Percentiles rank a stretch among this genome's conserved stretches.
Evolutionary conservation across 2,797 vertebrate species (phyloP).

Genomic region (Galaxias olidus): DNA sequence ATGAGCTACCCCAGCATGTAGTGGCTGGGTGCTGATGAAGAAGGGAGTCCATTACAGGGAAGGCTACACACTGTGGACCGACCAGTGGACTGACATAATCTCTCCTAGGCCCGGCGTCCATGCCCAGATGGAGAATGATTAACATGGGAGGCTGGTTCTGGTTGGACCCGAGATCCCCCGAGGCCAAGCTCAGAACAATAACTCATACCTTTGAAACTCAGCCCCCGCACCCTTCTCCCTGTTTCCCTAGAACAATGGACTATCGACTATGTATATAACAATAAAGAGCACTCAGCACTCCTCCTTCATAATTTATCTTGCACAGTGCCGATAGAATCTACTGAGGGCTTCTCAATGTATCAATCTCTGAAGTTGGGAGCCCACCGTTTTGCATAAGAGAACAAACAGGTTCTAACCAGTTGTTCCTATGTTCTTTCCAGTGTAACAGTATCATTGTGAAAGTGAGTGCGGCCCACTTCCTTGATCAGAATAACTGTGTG

Average conservation of each 20-base stretch:
- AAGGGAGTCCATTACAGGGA: background rate
- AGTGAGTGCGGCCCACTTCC: too few species aligned
- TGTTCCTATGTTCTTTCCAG: too few species aligned
- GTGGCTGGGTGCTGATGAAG: too few species aligned
- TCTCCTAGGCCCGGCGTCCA: conserved; percentile 38
- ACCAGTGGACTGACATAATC: conserved; percentile 37
- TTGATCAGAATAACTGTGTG: too few species aligned
- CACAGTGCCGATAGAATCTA: too few species aligned
- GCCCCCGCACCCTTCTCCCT: background rate
- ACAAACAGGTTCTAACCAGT: too few species aligned
- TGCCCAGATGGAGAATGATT: conserved; percentile 44
- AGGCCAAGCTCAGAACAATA: background rate
- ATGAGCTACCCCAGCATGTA: too few species aligned
- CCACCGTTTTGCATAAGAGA: too few species aligned
- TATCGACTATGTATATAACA: background rate
- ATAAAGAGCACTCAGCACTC: too few species aligned
- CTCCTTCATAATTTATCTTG: too few species aligned
- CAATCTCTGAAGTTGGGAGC: background rate
- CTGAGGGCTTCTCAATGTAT: background rate
- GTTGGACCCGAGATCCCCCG: conserved; percentile 41
- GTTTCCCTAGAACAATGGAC: background rate
- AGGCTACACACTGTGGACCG: conserved; percentile 8
- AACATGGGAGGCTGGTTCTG: conserved; percentile 41
- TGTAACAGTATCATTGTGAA: too few species aligned
- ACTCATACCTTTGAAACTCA: background rate